Base-by-base conservation (phyloP, 1,140 invertebrate species). In the Diorhabda sublineata region DNA sequence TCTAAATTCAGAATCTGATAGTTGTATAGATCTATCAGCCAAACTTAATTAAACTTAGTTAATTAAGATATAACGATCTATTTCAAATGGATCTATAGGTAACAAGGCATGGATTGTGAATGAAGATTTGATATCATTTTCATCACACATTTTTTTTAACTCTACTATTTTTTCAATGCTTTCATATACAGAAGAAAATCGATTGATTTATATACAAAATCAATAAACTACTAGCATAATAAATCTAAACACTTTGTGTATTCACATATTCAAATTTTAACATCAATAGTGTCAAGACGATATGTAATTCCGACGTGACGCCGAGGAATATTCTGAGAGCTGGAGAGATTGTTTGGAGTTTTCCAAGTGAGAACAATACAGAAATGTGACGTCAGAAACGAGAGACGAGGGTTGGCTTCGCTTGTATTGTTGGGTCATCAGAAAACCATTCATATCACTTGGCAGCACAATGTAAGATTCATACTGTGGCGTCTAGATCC, bases 371-470 rank as follows among this genome's bases (percentile, higher is more conserved):
- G 47, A 52, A 52, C 47, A 52, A 52, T 52, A 52, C n/a, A 52
- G 47, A 52, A 52, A n/a, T 52, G 47, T 52, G 47, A 52, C 47
- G 47, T 52, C 47, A 52, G 47, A 52, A 52, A 3, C 47, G 47
- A 52, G 47, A 52, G 47, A 52, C 47, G 47, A 52, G 47, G 47
- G 47, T 52, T 52, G 47, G 47, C 47, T 52, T 52, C 6, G 47
- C 47, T 52, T 52, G 47, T 52, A 52, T 52, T 52, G 47, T 52
- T 52, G 47, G 47, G 47, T 52, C 47, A 52, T 52, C 47, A 52
- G 47, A 52, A 52, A 52, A 52, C 47, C 47, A 52, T 52, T 52
- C 47, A 52, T 52, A 52, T 52, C 47, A 52, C 47, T 52, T 52
- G 47, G 47, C 47, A 52, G 47, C 47, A 52, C 47, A 52, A 52